A percentile compares a stretch with the other conserved stretches of the same genome.
These are phyloP conservation scores for Hydractinia symbiolongicarpus DNA, from an alignment of 30 jellyfish, hydroid and myxozoan genomes.

Conservation along the genomic window DNA sequence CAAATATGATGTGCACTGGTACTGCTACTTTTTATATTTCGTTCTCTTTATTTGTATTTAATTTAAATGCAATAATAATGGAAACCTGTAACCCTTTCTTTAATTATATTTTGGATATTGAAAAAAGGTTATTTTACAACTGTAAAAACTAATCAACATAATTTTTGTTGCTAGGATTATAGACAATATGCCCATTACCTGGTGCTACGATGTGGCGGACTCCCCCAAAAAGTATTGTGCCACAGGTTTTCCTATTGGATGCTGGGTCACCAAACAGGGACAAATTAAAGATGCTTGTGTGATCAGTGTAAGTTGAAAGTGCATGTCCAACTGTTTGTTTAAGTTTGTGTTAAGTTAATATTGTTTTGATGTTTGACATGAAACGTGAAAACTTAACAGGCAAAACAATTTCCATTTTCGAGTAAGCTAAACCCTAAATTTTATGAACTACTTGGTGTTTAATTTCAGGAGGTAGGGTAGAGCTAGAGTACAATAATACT, in stretches of 20 bases:
- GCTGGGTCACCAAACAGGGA: slow-evolving; percentile 62
- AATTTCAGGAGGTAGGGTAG: no score
- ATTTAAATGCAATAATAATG: neutral
- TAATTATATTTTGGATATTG: neutral
- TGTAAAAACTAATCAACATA: neutral
- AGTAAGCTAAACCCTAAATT: no score
- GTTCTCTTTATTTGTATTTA: no score
- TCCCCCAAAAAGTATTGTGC: slow-evolving; percentile 71
- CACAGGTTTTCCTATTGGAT: slow-evolving; percentile 92
- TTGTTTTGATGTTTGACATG: no score
- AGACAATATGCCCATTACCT: slow-evolving; percentile 91
- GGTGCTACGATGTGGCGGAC: slow-evolving; percentile 97
- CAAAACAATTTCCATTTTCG: no score
- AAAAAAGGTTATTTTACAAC: neutral
- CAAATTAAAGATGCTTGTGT: slow-evolving; percentile 93
- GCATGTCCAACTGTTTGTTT: neutral
- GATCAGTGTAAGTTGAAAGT: slow-evolving; percentile 57
- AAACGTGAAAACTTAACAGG: no score
- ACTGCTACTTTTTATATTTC: no score
- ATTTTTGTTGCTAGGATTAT: slow-evolving; percentile 56
- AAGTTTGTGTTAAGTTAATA: no score
- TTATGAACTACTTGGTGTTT: no score
- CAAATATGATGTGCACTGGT: no score
- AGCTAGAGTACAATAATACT: no score
- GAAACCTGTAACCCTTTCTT: neutral